Conservation (phyloP, 2,113 vertebrate species). For the Chloebia gouldiae region DNA sequence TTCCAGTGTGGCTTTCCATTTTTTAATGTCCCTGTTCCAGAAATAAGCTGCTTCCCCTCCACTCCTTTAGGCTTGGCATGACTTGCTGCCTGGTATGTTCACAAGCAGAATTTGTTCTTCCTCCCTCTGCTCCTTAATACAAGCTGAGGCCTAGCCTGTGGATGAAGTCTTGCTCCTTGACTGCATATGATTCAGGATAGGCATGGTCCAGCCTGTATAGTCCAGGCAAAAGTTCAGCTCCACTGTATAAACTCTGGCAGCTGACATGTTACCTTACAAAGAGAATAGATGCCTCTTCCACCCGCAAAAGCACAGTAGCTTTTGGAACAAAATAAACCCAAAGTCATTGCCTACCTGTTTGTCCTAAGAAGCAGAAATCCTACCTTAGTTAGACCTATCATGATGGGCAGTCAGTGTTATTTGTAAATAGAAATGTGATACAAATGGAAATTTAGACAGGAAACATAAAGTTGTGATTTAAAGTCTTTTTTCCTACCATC, state of each 20-base stretch:
- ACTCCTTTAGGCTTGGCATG: too few relatives aligned
- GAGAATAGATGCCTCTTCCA: neutral
- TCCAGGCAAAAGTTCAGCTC: neutral
- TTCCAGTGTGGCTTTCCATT: neutral
- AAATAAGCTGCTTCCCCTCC: neutral
- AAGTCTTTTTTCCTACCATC: neutral
- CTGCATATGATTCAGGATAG: accelerated
- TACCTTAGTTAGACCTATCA: neutral
- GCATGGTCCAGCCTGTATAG: accelerated
- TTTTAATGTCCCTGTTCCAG: neutral
- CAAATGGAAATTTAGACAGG: neutral
- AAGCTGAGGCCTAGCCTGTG: neutral
- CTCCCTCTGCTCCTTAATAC: neutral
- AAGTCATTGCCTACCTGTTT: neutral
- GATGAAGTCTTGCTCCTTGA: neutral
- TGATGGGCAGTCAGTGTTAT: neutral
- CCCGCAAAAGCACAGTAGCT: neutral
- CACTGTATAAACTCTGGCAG: neutral
- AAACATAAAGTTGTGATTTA: neutral
- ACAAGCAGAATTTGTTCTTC: neutral
- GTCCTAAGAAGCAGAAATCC: neutral
- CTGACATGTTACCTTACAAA: neutral
- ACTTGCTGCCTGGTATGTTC: neutral
- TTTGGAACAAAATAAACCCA: neutral
- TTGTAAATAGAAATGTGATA: neutral